A percentile compares a stretch with the other conserved stretches of the same genome.
phyloP scores from a whole-genome alignment of 92 coral and sea anemone species.

The Siderastrea siderea region DNA sequence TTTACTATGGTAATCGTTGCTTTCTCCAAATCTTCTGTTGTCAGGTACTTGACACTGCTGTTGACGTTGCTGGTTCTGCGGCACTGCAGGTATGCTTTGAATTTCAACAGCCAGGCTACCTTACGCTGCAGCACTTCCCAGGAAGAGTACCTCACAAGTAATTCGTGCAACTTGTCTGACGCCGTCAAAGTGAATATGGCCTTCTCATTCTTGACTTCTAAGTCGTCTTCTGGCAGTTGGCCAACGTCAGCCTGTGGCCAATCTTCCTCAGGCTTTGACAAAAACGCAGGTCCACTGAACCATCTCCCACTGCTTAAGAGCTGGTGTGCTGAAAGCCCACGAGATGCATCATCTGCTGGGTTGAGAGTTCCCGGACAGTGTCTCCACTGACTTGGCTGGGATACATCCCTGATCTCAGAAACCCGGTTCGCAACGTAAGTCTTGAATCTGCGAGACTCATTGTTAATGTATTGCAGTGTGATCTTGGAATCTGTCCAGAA shows the following conservation, averaged over 20 bases:
- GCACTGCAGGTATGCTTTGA: conserved; percentile 26
- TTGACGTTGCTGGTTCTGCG: neutral
- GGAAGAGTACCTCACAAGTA: conserved; percentile 47
- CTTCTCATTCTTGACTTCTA: conserved; percentile 49
- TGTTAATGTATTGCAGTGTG: conserved; percentile 50
- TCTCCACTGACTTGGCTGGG: conserved; percentile 53
- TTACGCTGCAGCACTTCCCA: conserved; percentile 31
- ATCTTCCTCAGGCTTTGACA: conserved; percentile 35
- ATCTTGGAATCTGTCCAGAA: conserved; percentile 77
- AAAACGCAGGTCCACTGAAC: conserved; percentile 55
- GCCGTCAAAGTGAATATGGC: conserved; percentile 24
- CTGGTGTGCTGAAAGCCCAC: conserved; percentile 35
- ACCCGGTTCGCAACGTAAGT: conserved; percentile 72
- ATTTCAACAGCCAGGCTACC: conserved; percentile 59
- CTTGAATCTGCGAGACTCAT: conserved; percentile 62
- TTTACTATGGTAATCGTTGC: conserved; percentile 44
- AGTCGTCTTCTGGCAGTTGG: conserved; percentile 13
- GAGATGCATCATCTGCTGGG: conserved; percentile 62
- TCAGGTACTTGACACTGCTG: neutral
- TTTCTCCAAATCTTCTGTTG: conserved; percentile 34
- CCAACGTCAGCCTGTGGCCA: conserved; percentile 43
- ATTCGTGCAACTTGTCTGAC: conserved; percentile 26
- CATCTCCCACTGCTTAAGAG: conserved; percentile 25
- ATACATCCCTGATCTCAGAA: conserved; percentile 57
- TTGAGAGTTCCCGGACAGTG: conserved; percentile 51